Evolutionary conservation across 2,113 vertebrate genomes (phyloP).

Genomic region (Chaetodon trifascialis): DNA sequence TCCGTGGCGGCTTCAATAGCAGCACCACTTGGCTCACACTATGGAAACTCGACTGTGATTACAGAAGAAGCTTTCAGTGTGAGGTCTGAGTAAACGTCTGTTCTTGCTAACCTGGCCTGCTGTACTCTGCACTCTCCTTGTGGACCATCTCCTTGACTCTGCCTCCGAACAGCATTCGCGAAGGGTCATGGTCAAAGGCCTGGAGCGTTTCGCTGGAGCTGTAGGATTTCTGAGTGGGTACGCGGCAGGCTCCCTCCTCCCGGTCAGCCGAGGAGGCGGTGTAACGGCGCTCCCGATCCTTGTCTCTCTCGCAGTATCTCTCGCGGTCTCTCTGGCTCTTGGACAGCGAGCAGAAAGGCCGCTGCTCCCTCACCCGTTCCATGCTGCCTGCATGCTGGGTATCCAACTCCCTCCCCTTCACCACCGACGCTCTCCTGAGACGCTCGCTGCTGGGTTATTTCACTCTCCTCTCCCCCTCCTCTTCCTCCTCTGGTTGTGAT

Average conservation of each 20-base stretch:
- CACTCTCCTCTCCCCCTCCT: conserved; percentile 19
- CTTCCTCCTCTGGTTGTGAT: conserved; percentile 29
- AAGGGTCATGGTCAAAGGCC: conserved; percentile 96
- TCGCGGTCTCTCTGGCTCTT: conserved; percentile 91
- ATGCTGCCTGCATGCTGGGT: conserved; percentile 95
- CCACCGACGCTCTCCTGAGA: conserved; percentile 56
- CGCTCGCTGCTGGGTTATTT: conserved; percentile 65
- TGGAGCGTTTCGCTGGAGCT: conserved; percentile 98
- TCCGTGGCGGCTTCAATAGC: background rate
- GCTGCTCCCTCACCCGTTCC: conserved; percentile 97
- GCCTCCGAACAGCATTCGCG: conserved; percentile 92
- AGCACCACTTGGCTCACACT: background rate
- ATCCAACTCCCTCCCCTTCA: conserved; percentile 83
- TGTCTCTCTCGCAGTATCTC: conserved; percentile 73
- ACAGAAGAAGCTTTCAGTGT: background rate
- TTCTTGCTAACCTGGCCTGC: conserved; percentile 90
- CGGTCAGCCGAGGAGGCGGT: conserved; percentile 90
- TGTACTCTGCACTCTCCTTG: conserved; percentile 91
- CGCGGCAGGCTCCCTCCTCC: conserved; percentile 89
- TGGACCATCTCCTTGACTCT: conserved; percentile 94
- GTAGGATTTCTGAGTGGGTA: conserved; percentile 97
- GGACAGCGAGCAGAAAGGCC: conserved; percentile 98
- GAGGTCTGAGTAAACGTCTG: conserved; percentile 7
- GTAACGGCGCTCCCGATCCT: conserved; percentile 86
- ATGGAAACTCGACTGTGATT: background rate